A percentile compares a stretch with the other conserved stretches of the same genome.
Evolutionary conservation across 2,888 invertebrate genomes (phyloP).

Genomic region (Chloroclysta siterata): DNA sequence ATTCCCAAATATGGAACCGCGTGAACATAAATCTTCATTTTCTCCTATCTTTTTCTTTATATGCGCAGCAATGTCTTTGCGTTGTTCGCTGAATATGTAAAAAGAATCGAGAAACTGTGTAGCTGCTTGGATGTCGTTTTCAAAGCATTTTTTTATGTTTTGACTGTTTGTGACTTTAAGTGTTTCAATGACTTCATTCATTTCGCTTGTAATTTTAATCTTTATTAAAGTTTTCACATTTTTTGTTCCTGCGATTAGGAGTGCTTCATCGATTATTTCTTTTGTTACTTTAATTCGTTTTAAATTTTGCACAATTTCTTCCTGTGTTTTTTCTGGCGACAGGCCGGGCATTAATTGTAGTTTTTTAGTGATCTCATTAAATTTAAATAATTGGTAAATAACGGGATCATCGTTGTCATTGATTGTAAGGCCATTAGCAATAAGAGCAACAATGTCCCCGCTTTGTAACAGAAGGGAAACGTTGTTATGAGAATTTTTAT

Average conservation of each 20-base stretch:
- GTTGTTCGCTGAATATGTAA: constrained; percentile 1
- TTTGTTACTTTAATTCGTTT: no score
- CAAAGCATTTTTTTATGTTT: background rate
- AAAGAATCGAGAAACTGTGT: background rate
- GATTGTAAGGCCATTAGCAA: no score
- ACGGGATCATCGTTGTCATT: no score
- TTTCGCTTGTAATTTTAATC: background rate
- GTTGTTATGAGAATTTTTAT: no score
- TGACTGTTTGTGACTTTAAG: background rate
- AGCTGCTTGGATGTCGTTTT: background rate
- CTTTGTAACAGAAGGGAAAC: background rate
- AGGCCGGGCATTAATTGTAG: no score
- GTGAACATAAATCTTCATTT: background rate
- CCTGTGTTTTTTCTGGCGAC: no score
- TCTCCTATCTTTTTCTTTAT: background rate
- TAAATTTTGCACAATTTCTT: no score
- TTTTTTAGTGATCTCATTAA: no score
- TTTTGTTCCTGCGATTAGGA: no score
- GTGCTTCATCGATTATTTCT: no score
- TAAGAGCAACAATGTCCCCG: no score
- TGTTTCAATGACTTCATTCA: background rate
- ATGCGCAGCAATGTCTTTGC: background rate
- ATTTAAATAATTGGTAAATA: no score
- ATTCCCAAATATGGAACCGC: background rate
- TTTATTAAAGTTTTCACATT: background rate